A percentile compares a stretch with the other conserved stretches of the same genome.
phyloP scores from a whole-genome alignment of 2,113 vertebrate species.

The Lamprologus ornatipinnis region DNA sequence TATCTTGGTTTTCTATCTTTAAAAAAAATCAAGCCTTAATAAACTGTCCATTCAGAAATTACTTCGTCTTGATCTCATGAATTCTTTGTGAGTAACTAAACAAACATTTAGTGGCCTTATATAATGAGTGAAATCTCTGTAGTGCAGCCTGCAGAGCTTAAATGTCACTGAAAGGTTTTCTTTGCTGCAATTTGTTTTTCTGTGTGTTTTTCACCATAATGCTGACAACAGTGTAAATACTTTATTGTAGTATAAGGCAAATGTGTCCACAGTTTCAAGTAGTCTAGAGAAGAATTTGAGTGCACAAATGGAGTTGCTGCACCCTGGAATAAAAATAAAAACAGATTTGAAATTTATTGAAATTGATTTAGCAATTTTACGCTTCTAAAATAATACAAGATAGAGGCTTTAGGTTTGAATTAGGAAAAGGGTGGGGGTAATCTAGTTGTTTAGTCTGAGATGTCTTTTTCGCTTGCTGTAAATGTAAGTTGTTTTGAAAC shows the following conservation, averaged over 20 bases:
- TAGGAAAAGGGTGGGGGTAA: neutral
- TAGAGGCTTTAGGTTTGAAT: neutral
- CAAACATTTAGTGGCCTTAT: neutral
- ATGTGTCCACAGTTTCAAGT: neutral
- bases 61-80: conserved; percentile 40
- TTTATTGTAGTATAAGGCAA: neutral
- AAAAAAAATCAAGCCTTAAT: conserved; percentile 89
- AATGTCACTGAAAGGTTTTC: conserved; percentile 2
- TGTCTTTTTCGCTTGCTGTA: neutral
- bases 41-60: conserved; percentile 83
- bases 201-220: neutral
- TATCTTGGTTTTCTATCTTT: conserved; percentile 70
- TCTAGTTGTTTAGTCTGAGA: neutral
- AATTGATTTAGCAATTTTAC: neutral
- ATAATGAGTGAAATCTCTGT: neutral
- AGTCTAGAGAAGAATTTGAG: neutral
- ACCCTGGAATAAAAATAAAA: neutral
- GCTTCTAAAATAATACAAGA: neutral
- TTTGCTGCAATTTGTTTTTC: neutral
- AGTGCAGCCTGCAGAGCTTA: neutral
- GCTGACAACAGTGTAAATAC: neutral
- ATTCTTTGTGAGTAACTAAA: neutral
- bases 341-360: neutral
- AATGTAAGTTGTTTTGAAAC: neutral
- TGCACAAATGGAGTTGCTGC: neutral